These are phyloP conservation scores for Xanthostigma xanthostigma DNA, from an alignment of 2,888 invertebrate genomes.

Conservation along the genomic window DNA sequence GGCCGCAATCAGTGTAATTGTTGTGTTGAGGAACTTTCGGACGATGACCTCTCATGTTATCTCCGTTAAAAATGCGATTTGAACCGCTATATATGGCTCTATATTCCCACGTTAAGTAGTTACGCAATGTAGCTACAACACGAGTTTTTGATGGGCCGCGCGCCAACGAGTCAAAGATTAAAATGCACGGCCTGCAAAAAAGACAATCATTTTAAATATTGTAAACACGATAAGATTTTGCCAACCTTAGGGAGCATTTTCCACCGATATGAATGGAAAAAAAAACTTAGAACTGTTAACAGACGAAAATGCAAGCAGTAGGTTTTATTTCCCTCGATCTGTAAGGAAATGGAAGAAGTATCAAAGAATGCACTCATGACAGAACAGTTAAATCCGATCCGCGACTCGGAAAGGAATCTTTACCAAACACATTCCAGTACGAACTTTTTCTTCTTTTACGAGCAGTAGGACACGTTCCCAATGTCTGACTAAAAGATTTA, in stretches of 20 bases:
- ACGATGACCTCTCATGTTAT: slow-evolving; percentile 71
- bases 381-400: too few relatives aligned
- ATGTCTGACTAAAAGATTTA: too few relatives aligned
- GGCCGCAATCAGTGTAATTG: slow-evolving; percentile 93
- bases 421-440: too few relatives aligned
- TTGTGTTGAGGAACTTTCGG: slow-evolving; percentile 95
- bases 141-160: slow-evolving; percentile 62
- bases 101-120: slow-evolving; percentile 80
- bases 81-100: slow-evolving; percentile 49
- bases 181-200: slow-evolving; percentile 69
- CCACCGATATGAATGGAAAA: too few relatives aligned
- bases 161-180: slow-evolving; percentile 89
- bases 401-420: too few relatives aligned
- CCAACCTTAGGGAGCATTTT: slow-evolving; percentile 1
- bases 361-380: too few relatives aligned
- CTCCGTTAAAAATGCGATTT: slow-evolving; percentile 59
- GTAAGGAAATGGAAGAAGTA: too few relatives aligned
- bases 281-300: slow-evolving; percentile 31
- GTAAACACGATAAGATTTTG: too few relatives aligned
- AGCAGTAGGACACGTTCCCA: too few relatives aligned
- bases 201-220: slow-evolving; percentile 9
- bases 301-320: too few relatives aligned
- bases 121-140: slow-evolving; percentile 79
- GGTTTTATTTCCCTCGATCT: too few relatives aligned
- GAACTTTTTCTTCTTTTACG: too few relatives aligned